A percentile compares a stretch with the other conserved stretches of the same genome.
phyloP scores from a whole-genome alignment of 2,888 invertebrate genomes.

The Pyrocoelia pectoralis region DNA sequence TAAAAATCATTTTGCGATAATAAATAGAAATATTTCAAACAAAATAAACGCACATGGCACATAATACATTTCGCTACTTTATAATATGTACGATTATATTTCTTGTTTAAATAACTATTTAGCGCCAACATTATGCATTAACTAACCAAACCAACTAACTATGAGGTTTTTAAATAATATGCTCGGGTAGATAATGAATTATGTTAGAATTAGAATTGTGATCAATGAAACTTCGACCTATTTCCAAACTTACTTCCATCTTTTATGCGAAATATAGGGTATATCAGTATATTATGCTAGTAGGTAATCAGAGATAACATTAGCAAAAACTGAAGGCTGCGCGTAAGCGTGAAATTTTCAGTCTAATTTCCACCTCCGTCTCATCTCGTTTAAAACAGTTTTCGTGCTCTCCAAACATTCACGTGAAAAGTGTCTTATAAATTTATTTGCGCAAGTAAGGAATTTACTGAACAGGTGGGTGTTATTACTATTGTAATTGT shows the following conservation, averaged over 20 bases:
- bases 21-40: too few relatives aligned
- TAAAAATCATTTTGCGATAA: too few relatives aligned
- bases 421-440: not conserved
- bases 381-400: not conserved
- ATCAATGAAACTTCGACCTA: too few relatives aligned
- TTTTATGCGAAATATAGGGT: not conserved
- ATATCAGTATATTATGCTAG: not conserved
- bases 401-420: not conserved
- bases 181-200: too few relatives aligned
- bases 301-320: conserved; percentile 7
- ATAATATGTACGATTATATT: too few relatives aligned
- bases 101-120: too few relatives aligned
- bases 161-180: too few relatives aligned
- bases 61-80: too few relatives aligned
- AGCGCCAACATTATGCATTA: too few relatives aligned
- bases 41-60: too few relatives aligned
- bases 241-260: not conserved
- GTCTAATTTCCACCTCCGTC: conserved; percentile 18
- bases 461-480: not conserved
- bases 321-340: conserved; percentile 24
- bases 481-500: not conserved
- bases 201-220: too few relatives aligned
- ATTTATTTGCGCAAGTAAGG: not conserved
- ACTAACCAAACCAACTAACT: too few relatives aligned
- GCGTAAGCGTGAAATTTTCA: conserved; percentile 24